Evolutionary conservation across 2,113 vertebrate genomes (phyloP).

Genomic region (Siniperca knerii): DNA sequence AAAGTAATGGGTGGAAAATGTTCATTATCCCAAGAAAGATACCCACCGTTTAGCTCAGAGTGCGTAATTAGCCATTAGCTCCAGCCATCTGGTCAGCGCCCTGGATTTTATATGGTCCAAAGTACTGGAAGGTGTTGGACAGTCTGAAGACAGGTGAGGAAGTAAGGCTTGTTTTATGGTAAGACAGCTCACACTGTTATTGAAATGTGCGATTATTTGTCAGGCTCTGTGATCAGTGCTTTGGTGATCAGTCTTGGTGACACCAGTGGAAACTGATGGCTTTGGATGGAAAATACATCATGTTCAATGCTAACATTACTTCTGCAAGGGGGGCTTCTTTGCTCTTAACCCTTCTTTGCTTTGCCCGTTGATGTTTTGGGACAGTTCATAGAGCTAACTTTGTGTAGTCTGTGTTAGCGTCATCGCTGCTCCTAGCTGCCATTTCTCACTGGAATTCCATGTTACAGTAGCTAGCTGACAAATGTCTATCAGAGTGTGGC

Average conservation of each 20-base stretch:
- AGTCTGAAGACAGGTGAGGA: background rate
- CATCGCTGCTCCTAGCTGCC: background rate
- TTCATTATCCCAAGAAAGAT: background rate
- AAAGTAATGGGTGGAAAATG: background rate
- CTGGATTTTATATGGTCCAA: background rate
- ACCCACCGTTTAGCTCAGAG: background rate
- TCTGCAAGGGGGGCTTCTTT: no score
- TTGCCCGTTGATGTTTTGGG: background rate
- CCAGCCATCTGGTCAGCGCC: background rate
- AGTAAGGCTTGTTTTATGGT: background rate
- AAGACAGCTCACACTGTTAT: background rate
- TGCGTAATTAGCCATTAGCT: conserved; percentile 1
- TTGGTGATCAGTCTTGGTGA: background rate
- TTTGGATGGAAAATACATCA: background rate
- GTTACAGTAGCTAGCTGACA: no score
- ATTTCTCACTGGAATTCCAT: no score
- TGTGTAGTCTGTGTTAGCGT: background rate
- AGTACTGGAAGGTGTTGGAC: background rate
- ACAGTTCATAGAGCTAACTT: background rate
- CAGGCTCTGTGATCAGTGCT: conserved; percentile 5
- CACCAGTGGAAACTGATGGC: background rate
- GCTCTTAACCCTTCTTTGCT: background rate
- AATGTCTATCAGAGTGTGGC: no score
- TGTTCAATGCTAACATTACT: background rate
- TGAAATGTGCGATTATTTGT: background rate